Conservation (phyloP, 2,888 invertebrate genomes). For the Mythimna loreyi region DNA sequence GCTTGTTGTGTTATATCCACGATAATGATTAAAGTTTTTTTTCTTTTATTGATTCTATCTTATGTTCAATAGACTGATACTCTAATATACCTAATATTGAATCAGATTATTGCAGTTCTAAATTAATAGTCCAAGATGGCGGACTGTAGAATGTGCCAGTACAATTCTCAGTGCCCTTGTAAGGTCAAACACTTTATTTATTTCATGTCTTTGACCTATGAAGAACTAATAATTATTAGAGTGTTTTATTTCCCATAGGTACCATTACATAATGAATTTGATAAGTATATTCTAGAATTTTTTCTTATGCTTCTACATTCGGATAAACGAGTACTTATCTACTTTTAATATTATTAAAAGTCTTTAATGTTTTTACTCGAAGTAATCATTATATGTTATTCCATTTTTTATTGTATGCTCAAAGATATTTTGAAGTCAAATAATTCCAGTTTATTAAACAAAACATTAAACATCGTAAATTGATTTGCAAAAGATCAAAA, state of each 20-base stretch:
- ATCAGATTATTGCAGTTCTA: no score
- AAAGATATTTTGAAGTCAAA: not conserved
- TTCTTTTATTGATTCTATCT: no score
- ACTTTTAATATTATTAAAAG: constrained; percentile 5
- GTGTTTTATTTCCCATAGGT: not conserved
- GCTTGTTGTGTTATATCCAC: no score
- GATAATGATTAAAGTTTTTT: no score
- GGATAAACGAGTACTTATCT: not conserved
- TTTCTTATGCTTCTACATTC: not conserved
- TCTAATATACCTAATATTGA: not conserved
- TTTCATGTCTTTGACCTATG: not conserved
- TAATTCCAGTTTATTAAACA: not conserved
- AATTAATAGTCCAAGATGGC: no score
- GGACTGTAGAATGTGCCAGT: no score
- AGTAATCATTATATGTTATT: not conserved
- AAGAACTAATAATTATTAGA: not conserved
- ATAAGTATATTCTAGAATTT: not conserved
- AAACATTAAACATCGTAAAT: not conserved
- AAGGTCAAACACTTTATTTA: not conserved
- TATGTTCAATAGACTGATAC: not conserved
- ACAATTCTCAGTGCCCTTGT: not conserved
- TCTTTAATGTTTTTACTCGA: not conserved
- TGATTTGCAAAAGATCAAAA: not conserved
- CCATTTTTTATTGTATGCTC: not conserved
- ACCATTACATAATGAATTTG: not conserved